Base-by-base conservation (phyloP, 1,140 invertebrate species). In the Ectropis grisescens region DNA sequence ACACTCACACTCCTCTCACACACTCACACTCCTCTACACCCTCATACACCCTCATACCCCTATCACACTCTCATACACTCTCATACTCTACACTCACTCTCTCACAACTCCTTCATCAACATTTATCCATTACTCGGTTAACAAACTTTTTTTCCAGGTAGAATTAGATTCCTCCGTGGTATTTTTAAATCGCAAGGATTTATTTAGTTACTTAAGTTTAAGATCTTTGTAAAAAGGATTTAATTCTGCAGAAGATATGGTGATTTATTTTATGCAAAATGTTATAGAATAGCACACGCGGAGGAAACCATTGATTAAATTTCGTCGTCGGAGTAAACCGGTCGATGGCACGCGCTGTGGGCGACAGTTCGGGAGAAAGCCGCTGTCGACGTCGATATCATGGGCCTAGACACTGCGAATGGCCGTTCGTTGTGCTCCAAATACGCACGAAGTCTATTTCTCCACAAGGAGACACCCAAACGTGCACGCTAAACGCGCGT, bases 201-300 rank as follows among this genome's bases (percentile, higher is more conserved):
- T 19, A 19, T 3, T 19, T 19, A 4, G 8, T 19, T 19, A n/a
- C 8, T 19, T 19, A 19, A 19, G 16, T 19, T 19, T 19, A 19
- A 8, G 16, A 3, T 19, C n/a, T 4, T 19, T 19, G 16, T 19
- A 19, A 19, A n/a, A 19, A 19, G 16, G 16, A 19, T 19, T 19
- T 19, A 19, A n/a, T 19, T 3, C 3, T 19, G 8, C 3, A 4
- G 16, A 8, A 54, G 47, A 47, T 32, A 37, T 37, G 50, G 41
- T 60, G 56, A 58, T 75, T 76, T 60, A 72, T 68, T 62, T 76
- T 81, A 61, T 64, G 58, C 60, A 56, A 71, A 74, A 81, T 81
- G 72, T 81, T 81, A 81, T 81, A 81, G 76, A 78, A 74, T 68
- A 58, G 69, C 66, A 68, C 58, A 53, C 66, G 67, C 59, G 65